Evolutionary conservation across 1,140 invertebrate species (phyloP).

Genomic region (Drosophila orosa): DNA sequence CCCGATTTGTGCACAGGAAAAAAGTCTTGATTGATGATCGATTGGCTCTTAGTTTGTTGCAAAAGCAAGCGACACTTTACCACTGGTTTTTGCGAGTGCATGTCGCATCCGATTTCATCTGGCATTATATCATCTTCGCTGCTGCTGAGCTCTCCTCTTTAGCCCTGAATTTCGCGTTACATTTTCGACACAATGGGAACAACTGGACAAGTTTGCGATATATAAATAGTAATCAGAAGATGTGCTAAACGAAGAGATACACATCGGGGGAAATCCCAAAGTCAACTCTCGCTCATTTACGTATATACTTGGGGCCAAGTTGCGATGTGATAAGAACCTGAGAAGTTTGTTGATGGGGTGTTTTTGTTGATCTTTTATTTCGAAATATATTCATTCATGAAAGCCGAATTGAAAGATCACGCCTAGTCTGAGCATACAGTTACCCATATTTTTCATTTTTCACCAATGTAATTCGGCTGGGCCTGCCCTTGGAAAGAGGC

Average conservation of each 20-base stretch:
- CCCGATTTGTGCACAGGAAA: constrained; percentile 13
- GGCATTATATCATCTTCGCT: constrained; percentile 55
- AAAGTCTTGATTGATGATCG: constrained; percentile 3
- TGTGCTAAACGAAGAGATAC: constrained; percentile 60
- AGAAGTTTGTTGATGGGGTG: background rate
- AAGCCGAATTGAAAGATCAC: constrained; percentile 23
- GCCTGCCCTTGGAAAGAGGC: constrained; percentile 43
- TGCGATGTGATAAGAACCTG: constrained; percentile 41
- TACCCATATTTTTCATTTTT: constrained; percentile 30
- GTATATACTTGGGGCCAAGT: constrained; percentile 10
- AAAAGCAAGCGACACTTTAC: background rate
- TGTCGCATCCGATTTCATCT: constrained; percentile 10
- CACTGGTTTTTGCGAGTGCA: constrained; percentile 24
- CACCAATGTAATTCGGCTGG: constrained; percentile 32
- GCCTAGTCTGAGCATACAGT: constrained; percentile 16
- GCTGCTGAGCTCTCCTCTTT: constrained; percentile 17
- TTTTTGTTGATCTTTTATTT: constrained; percentile 31
- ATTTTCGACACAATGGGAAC: constrained; percentile 62
- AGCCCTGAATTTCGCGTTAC: constrained; percentile 55
- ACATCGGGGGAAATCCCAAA: constrained; percentile 29
- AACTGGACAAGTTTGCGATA: constrained; percentile 46
- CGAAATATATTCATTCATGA: constrained; percentile 35
- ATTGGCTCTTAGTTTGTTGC: background rate
- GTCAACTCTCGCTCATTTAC: constrained; percentile 2
- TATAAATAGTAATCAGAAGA: constrained; percentile 38